Base-by-base conservation (phyloP, 2,888 invertebrate genomes). In the Mactromeris polynyma region DNA sequence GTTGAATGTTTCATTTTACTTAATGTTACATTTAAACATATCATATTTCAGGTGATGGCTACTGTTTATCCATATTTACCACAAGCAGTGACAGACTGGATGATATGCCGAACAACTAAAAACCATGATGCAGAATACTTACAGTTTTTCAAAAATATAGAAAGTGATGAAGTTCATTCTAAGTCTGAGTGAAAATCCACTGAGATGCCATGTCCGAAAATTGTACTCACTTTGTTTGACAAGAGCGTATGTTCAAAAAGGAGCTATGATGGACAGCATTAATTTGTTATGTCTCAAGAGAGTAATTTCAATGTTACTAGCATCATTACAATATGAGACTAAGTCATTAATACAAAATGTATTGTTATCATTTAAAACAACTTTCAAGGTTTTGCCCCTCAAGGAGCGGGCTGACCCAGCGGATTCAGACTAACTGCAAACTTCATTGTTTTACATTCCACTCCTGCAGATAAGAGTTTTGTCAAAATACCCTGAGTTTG, bases 61-160 rank as follows among this genome's bases (percentile, higher is more conserved):
- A 80, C 64, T 11, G 14, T 91, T 3, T 86, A 86, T 64, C 85
- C 81, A 36, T 90, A 85, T 38, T n/a, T 92, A 19, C 93, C 93
- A 33, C 85, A 86, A 58, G 81, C 38, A 2, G 51, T 92, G 17
- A 85, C 87, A 21, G 93, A 93, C 58, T 90, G 88, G 86, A 33
- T 88, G 2, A 42, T 81, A 26, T 86, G 90, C 46, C 42, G 73
- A 54, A 21, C 84, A 21, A 85, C 88, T 21, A 82, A 81, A 40
- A 81, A 86, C 54, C 54, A 78, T 6, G 38, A 40, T n/a, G 19
- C 21, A 54, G 84, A 54, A 31, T 77, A 51, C 46, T 31, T 84
- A 19, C 31, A 77, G 19, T 73, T 26, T 33, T 73, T 73, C 36
- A 73, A 73, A 73, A 73, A 11, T 17, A 33, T 73, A 36, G 73